A percentile compares a stretch with the other conserved stretches of the same genome.
These are phyloP conservation scores for Podarcis muralis DNA, from an alignment of 2,113 vertebrate species.

Conservation along the genomic window DNA sequence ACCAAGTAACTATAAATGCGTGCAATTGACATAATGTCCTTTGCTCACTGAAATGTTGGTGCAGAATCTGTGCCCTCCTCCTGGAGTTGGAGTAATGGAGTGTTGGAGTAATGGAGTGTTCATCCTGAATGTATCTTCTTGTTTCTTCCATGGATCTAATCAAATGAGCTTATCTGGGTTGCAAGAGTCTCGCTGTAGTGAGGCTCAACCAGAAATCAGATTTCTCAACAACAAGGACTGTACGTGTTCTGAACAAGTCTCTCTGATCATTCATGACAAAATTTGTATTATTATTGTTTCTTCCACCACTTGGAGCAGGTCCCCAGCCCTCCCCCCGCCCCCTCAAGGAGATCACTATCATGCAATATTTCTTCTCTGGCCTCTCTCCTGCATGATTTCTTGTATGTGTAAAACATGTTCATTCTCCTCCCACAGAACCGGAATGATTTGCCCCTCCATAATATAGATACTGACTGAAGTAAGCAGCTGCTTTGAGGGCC, in stretches of 20 bases:
- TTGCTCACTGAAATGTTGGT: not conserved
- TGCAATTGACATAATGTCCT: not conserved
- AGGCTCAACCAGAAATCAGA: not conserved
- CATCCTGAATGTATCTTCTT: not conserved
- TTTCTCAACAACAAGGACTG: not conserved
- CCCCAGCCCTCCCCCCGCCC: no score
- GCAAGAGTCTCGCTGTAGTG: not conserved
- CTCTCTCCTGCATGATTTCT: not conserved
- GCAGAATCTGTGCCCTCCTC: not conserved
- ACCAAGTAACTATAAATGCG: not conserved
- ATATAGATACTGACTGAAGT: not conserved
- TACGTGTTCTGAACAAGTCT: not conserved
- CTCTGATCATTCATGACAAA: not conserved
- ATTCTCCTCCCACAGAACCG: not conserved
- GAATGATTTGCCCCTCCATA: not conserved
- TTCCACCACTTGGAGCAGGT: not conserved
- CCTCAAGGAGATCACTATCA: not conserved
- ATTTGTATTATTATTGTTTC: not conserved
- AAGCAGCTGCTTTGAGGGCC: not conserved
- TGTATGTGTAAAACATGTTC: not conserved
- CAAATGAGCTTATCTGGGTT: not conserved
- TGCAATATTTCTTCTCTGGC: not conserved
- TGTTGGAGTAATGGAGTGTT: no score
- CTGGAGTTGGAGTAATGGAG: not conserved
- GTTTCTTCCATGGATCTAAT: not conserved